phyloP scores from a whole-genome alignment of 2,797 vertebrate species.

The Acanthis flammea region DNA sequence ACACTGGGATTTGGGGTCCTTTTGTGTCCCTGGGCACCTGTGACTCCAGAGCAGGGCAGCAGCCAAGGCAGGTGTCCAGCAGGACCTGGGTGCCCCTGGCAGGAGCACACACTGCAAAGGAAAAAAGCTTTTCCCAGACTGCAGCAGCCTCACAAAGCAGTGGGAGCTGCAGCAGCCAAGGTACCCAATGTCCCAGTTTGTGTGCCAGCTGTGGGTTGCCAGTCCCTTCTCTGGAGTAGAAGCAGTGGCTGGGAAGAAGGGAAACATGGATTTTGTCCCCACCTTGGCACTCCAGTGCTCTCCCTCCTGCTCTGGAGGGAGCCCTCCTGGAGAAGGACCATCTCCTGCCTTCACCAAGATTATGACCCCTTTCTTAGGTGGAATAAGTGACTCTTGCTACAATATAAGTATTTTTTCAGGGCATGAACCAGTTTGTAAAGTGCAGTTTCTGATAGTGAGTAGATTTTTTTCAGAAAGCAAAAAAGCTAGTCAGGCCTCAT shows the following conservation, averaged over 20 bases:
- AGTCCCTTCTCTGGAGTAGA: neutral
- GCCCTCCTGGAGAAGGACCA: neutral
- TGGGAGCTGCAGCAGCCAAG: fast-evolving
- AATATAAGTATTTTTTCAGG: neutral
- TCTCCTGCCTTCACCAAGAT: neutral
- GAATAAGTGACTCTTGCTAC: neutral
- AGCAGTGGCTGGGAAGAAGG: neutral
- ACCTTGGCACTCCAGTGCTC: neutral
- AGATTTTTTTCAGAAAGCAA: neutral
- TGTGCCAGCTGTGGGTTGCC: neutral
- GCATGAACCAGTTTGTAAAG: neutral
- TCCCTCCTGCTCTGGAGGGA: fast-evolving
- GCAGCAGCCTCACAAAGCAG: neutral
- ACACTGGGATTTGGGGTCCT: neutral
- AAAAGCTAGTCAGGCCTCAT: neutral
- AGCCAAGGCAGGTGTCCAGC: fast-evolving
- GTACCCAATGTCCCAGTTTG: fast-evolving
- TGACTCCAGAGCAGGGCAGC: fast-evolving
- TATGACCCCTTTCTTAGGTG: neutral
- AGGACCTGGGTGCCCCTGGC: neutral
- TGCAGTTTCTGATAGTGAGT: neutral
- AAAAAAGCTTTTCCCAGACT: neutral
- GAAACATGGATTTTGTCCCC: neutral
- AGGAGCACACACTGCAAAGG: neutral
- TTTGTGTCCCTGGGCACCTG: neutral